Base-by-base conservation (phyloP, 2,113 vertebrate species). In the Camelus dromedarius region DNA sequence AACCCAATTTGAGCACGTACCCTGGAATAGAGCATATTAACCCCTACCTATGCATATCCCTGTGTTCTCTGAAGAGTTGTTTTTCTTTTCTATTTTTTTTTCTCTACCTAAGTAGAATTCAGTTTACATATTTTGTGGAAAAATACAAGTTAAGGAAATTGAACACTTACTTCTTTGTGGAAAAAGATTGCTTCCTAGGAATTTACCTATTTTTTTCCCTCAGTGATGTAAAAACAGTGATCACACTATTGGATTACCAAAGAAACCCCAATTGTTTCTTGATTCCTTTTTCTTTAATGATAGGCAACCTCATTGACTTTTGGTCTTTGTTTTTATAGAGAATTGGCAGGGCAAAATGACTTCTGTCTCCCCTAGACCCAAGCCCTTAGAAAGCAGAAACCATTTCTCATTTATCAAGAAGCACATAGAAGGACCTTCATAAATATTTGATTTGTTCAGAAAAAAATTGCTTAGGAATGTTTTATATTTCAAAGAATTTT, bases 81-180 rank as follows among this genome's bases (percentile, higher is more conserved):
- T 87, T 83, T 75, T 60, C 56, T 83, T 64, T 75, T 42, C 18
- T 28, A 2, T 58, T 2, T 83, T 97, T 19, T 26, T 67, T 3
- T 69, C 32, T 58, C 48, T 93, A 28, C 12, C 26, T 28, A 84
- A 32, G 26, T 91, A 85, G 62, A 93, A 85, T 93, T 90, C 48
- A 85, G 18, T 92, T 93, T 93, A n/a, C 13, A 30, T 93, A 72
- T 96, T 89, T 96, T 97, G 30, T 92, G 52, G 48, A 38, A 92
- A 95, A 92, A 73, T 69, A 81, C 35, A 83, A 35, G 28, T 85
- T 93, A 54, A 38, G 26, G 32, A 76, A 87, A 80, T 86, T 70
- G 88, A 96, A 70, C 12, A 56, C 48, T 30, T 93, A 35, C 0
- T 8, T 87, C 94, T 95, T 91, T 87, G 46, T 81, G 38, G 72